Evolutionary conservation across 2,113 vertebrate species (phyloP), one percentile per base, ranked within the genome.

Genomic region (Galbula dea): DNA sequence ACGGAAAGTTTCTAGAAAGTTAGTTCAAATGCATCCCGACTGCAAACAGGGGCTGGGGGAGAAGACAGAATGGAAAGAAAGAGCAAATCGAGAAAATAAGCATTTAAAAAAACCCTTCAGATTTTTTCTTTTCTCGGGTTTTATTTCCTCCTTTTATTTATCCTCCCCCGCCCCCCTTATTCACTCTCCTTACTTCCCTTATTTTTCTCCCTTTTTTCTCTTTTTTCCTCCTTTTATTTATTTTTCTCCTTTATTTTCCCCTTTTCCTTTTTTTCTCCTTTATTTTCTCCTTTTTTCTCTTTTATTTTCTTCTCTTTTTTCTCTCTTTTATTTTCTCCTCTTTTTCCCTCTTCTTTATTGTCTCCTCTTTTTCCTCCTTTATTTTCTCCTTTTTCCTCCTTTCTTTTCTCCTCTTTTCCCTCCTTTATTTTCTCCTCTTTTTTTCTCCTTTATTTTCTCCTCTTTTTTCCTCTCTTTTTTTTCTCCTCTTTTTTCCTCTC

Each of bases 161-260:
- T n/a, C n/a, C n/a, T n/a, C n/a, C n/a, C n/a, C n/a, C n/a, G n/a
- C n/a, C n/a, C n/a, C n/a, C n/a, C n/a, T n/a, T n/a, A n/a, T n/a
- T n/a, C n/a, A n/a, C n/a, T n/a, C n/a, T n/a, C n/a, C n/a, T n/a
- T n/a, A n/a, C 51, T 16, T 29, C 27, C 14, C 29, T 96, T 98
- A 94, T 96, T 97, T 96, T 97, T 97, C 96, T 97, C 96, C 96
- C 97, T 97, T 97, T 97, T 97, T 97, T 98, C 97, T 97, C 48
- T 68, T 71, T 72, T 23, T 52, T 23, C 12, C 23, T 95, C 96
- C 96, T 96, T 97, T 96, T 96, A 96, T 96, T 96, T 97, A 96
- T 97, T 97, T 97, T 97, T 98, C 97, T 97, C 46, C 68, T 71
- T 74, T 26, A 17, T 15, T 95, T 96, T 97, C 96, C 97, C 96